phyloP scores from a whole-genome alignment of 2,888 invertebrate species.

The Pollenia amentaria region DNA sequence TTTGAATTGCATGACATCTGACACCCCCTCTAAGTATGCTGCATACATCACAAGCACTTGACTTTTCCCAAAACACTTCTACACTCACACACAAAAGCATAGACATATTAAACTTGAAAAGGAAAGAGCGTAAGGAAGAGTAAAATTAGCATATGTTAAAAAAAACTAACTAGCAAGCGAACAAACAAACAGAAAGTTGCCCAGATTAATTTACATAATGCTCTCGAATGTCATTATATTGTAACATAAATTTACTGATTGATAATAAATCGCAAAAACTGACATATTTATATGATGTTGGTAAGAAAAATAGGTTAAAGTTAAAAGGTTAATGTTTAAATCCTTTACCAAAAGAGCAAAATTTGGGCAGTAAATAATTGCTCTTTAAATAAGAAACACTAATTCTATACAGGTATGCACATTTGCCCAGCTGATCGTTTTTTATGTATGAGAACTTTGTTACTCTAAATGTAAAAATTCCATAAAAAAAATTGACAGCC shows the following conservation, averaged over 20 bases:
- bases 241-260: conserved; percentile 25
- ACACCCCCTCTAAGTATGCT: conserved; percentile 55
- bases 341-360: too few species aligned
- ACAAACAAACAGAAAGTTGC: neutral
- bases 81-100: neutral
- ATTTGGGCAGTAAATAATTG: too few species aligned
- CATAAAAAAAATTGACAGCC: too few species aligned
- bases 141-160: conserved; percentile 55
- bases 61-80: conserved; percentile 21
- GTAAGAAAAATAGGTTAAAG: conserved; percentile 19
- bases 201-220: conserved; percentile 38
- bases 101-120: neutral
- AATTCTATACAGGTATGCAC: too few species aligned
- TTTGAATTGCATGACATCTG: conserved; percentile 46
- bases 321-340: too few species aligned
- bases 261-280: conserved; percentile 21
- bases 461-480: too few species aligned
- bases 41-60: conserved; percentile 49
- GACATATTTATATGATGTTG: neutral
- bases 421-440: too few species aligned
- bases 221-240: conserved; percentile 14
- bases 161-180: conserved; percentile 7
- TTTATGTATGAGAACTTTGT: too few species aligned
- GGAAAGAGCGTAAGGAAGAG: neutral
- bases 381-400: too few species aligned